Base-by-base conservation (phyloP, 2,888 invertebrate genomes). In the Hipparchia semele region DNA sequence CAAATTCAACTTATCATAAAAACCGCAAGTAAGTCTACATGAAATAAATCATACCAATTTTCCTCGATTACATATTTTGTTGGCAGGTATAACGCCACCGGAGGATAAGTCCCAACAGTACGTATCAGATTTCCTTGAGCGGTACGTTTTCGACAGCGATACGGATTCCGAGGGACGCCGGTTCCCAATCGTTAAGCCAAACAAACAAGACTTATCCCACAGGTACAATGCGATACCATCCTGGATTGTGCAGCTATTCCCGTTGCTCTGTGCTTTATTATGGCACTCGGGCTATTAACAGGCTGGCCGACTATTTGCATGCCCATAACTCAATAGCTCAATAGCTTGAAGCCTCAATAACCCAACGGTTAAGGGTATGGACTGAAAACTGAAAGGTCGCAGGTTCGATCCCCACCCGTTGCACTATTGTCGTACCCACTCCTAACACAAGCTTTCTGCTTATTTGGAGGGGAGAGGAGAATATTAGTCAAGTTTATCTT, bases 131-230 rank as follows among this genome's bases (percentile, higher is more conserved):
- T 94, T 95, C 81, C 86, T 96, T 23, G 95, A 96, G 77, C 94
- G 95, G 72, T 96, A 96, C 83, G 95, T 95, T 13, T 79, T 94
- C 81, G 95, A 96, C 82, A 95, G 95, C 72, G 95, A 95, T 80
- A 95, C 95, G 0, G 96, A 96, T 76, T 95, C 95, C 0, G 95
- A 95, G 78, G 95, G 94, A 1, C 91, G 94, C 4, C 89, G 91
- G 81, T 87, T 94, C 74, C 94, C 94, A 0, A 84, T 94, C 75
- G 87, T 92, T 84, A 90, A 92, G 81, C 87, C 89, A 60, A 86
- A 94, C 75, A 78, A 80, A 75, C 86, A 87, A 4, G 84, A 70
- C 23, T 54, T 56, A 54, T 70, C 70, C 56, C 56, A 64, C 70
- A 70, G 70, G 70, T 70, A 70, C 62, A 39, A 39, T 33, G 58